phyloP scores from a whole-genome alignment of 2,113 vertebrate genomes.

The Passer montanus region DNA sequence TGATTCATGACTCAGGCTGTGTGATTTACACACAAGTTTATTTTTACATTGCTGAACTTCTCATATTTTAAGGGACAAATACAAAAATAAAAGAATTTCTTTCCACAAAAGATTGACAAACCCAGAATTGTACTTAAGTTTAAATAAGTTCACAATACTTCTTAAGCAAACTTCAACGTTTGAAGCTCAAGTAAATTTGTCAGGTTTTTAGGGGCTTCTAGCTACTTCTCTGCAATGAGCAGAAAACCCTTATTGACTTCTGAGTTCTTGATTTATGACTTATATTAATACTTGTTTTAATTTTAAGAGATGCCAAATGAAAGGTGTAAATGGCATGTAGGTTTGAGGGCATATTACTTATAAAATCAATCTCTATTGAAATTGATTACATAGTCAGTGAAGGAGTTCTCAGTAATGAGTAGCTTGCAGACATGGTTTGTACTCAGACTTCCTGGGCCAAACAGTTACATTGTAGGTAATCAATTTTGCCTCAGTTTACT shows the following conservation, averaged over 20 bases:
- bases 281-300: constrained; percentile 16
- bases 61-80: not conserved
- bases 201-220: not conserved
- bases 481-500: not conserved
- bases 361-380: not conserved
- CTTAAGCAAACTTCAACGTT: not conserved
- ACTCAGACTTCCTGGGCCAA: not conserved
- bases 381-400: constrained; percentile 8
- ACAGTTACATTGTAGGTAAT: not conserved
- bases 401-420: not conserved
- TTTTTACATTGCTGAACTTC: not conserved
- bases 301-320: constrained; percentile 3
- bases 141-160: not conserved
- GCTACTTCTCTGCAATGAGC: not conserved
- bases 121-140: not conserved
- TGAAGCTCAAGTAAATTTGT: not conserved
- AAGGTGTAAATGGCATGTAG: not conserved
- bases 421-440: not conserved
- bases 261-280: constrained; percentile 11
- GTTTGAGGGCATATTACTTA: not conserved
- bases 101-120: not conserved
- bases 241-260: not conserved
- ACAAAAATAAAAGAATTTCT: not conserved
- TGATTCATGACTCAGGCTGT: not conserved
- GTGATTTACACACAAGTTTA: not conserved